Evolutionary conservation across 2,888 invertebrate genomes (phyloP), one percentile per base, ranked within the genome.

Genomic region (Andrena praecox): DNA sequence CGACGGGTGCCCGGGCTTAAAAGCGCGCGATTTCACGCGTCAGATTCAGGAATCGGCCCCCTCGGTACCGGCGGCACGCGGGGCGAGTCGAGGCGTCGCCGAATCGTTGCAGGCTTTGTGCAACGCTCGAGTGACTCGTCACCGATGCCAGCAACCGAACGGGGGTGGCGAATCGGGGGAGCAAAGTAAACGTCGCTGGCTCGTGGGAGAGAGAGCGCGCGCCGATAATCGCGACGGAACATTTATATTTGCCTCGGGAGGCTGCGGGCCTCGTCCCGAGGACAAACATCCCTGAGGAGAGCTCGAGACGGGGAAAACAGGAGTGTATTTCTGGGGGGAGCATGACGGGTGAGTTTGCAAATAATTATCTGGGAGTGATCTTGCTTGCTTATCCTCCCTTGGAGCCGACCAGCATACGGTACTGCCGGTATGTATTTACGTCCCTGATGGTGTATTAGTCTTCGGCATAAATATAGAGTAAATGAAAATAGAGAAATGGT

Each of bases 1-100:
- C 27, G 42, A 29, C 10, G 60, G 62, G 31, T 16, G 42, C 42
- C 10, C 69, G 8, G 54, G 59, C 66, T 54, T 74, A 66, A 76
- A 85, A 85, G 87, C 80, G 77, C 69, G 67, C 75, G 85, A 86
- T 80, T 87, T 86, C 66, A 73, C 67, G 79, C 86, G 89, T 89
- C 88, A 89, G 67, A 85, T 85, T 82, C 89, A 89, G 83, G 66
- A 72, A 62, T 52, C 56, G 48, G 16, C 68, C 85, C 67, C 69
- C 56, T 16, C 33, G 31, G 29, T 66, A 72, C 5, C 33, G 4
- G 6, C 20, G 31, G 59, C 59, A 54, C 31, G 35, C 42, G 50
- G 62, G 48, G 31, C 27, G 48, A 50, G 24, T 7, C 6, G 5
- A 2, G 59, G 60, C 63, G 29, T 75, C 68, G 74, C n/a, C 72